Conservation (phyloP, 2,888 invertebrate genomes). For the Campoplex nolae region DNA sequence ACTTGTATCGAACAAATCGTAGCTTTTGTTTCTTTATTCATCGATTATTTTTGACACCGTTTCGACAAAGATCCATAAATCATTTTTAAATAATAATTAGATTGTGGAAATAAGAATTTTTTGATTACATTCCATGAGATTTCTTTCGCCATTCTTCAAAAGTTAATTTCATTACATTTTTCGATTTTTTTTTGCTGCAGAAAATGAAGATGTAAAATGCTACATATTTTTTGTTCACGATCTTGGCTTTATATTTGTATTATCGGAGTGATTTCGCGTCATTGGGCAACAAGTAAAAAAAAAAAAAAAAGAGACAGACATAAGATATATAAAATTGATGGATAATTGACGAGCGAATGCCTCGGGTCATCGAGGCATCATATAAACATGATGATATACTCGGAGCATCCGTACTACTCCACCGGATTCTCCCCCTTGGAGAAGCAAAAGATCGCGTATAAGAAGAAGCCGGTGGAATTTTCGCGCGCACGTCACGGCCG, state of each 20-base stretch:
- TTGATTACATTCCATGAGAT: too few species aligned
- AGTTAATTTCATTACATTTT: neutral
- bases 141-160: too few species aligned
- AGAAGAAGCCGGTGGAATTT: slow-evolving; percentile 52
- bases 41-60: neutral
- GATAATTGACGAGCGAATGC: slow-evolving; percentile 38
- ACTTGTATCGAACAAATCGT: too few species aligned
- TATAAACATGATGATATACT: slow-evolving; percentile 25
- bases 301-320: neutral
- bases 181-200: neutral
- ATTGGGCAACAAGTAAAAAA: neutral
- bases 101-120: too few species aligned
- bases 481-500: slow-evolving; percentile 28
- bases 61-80: too few species aligned
- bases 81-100: too few species aligned
- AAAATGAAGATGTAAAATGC: neutral
- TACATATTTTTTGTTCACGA: neutral
- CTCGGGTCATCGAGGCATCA: slow-evolving; percentile 37
- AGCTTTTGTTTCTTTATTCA: neutral
- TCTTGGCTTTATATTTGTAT: neutral
- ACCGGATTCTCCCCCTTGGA: neutral
- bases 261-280: slow-evolving; percentile 2
- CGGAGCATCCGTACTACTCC: slow-evolving; percentile 28
- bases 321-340: slow-evolving; percentile 27
- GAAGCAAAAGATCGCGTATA: slow-evolving; percentile 46